Percentiles rank a stretch among this genome's conserved stretches.
These are phyloP conservation scores for Pelobates cultripes DNA, from an alignment of 2,797 vertebrate genomes.

Conservation along the genomic window DNA sequence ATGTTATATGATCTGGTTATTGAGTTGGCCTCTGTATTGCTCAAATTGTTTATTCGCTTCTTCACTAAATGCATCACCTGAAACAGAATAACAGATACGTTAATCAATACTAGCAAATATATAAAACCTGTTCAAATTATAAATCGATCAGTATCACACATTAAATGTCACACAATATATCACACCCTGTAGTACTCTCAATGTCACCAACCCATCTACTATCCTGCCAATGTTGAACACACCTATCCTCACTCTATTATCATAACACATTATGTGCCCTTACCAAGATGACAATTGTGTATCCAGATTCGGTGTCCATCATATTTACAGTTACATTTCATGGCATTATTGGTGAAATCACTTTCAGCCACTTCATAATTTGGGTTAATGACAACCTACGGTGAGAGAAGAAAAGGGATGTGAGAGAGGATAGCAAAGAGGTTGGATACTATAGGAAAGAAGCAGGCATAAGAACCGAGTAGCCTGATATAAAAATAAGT, in stretches of 20 bases:
- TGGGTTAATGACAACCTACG: slow-evolving; percentile 94
- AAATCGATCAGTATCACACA: not conserved
- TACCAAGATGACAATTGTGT: slow-evolving; percentile 94
- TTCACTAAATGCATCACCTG: slow-evolving; percentile 93
- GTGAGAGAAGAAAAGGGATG: not conserved
- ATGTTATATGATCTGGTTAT: slow-evolving; percentile 84
- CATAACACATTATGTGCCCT: rapidly evolving
- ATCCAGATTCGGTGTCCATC: slow-evolving; percentile 96
- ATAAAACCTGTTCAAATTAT: no score
- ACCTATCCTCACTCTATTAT: no score
- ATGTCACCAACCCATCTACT: no score
- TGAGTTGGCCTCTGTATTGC: slow-evolving; percentile 93
- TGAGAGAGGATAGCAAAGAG: not conserved
- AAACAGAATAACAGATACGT: not conserved
- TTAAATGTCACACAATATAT: no score
- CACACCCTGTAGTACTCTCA: no score
- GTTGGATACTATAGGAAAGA: no score
- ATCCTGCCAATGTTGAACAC: no score
- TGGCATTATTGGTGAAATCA: slow-evolving; percentile 96
- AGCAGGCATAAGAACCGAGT: no score
- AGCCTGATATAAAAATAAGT: no score
- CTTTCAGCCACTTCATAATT: slow-evolving; percentile 94
- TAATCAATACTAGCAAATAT: not conserved
- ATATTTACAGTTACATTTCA: slow-evolving; percentile 99
- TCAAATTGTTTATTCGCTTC: slow-evolving; percentile 91